A percentile compares a stretch with the other conserved stretches of the same genome.
Evolutionary conservation across 2,113 vertebrate genomes (phyloP).

Genomic region (Otocyon megalotis): DNA sequence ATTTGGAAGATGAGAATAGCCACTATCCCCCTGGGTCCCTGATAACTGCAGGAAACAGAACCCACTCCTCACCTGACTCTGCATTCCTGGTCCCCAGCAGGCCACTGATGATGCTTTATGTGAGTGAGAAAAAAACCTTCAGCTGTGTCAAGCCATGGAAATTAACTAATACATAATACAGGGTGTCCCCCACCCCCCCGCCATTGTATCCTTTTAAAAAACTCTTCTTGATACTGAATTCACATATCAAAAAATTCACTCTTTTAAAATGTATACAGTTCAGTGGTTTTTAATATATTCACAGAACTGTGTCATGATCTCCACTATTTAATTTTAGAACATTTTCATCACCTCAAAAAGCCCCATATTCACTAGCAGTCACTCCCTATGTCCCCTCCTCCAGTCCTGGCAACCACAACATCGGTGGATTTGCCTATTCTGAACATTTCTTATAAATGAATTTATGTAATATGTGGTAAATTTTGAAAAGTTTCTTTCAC

Average conservation of each 20-base stretch:
- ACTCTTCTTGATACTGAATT: neutral
- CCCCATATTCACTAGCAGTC: neutral
- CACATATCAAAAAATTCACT: neutral
- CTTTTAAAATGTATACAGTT: neutral
- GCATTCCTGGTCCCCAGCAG: neutral
- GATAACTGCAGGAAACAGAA: neutral
- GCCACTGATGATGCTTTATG: neutral
- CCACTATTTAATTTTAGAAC: neutral
- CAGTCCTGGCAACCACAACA: neutral
- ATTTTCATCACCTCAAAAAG: neutral
- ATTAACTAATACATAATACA: neutral
- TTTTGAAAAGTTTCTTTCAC: neutral
- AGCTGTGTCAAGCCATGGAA: neutral
- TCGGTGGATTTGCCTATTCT: neutral
- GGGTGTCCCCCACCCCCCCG: neutral
- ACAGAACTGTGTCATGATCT: neutral
- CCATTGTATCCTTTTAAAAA: neutral
- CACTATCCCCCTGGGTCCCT: neutral
- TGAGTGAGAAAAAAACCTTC: neutral
- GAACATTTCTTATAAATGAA: neutral
- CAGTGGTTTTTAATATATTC: neutral
- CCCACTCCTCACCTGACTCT: rapidly evolving
- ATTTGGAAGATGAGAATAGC: neutral
- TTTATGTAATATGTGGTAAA: neutral
- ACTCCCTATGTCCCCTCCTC: neutral